Conservation (phyloP, 92 coral and sea anemone genomes). For the Metridium senile region DNA sequence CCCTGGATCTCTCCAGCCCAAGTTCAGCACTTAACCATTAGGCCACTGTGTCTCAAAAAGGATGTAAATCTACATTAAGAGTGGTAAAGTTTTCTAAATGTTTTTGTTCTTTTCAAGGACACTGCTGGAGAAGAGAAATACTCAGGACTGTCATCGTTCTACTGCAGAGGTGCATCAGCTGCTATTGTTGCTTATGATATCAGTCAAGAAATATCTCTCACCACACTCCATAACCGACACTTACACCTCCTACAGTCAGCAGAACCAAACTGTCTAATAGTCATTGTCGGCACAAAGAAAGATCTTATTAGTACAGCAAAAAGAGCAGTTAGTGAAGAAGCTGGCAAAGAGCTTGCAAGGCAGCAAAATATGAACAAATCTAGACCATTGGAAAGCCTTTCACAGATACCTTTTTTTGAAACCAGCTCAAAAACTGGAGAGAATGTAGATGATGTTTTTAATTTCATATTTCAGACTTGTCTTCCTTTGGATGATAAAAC, state of each 20-base stretch:
- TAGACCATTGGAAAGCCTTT: constrained; percentile 44
- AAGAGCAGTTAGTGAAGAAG: constrained; percentile 51
- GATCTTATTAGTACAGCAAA: constrained; percentile 72
- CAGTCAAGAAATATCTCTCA: constrained; percentile 60
- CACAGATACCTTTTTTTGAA: constrained; percentile 82
- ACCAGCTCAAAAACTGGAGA: constrained; percentile 95
- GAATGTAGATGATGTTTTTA: constrained; percentile 85
- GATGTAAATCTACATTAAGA: too few relatives aligned
- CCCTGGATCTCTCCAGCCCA: too few relatives aligned
- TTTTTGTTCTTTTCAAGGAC: constrained; percentile 60
- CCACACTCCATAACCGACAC: constrained; percentile 73
- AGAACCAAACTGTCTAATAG: constrained; percentile 85
- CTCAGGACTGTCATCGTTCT: constrained; percentile 90
- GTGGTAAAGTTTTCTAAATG: too few relatives aligned
- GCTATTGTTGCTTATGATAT: constrained; percentile 94
- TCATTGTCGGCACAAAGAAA: constrained; percentile 83
- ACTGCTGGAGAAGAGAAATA: constrained; percentile 98
- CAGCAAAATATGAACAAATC: constrained; percentile 72
- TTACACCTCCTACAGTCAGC: constrained; percentile 84
- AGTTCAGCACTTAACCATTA: too few relatives aligned
- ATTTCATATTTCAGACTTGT: constrained; percentile 81
- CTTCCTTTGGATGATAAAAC: constrained; percentile 76
- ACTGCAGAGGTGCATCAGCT: constrained; percentile 98
- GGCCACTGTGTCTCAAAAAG: too few relatives aligned
- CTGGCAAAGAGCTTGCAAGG: constrained; percentile 75